Evolutionary conservation across 2,113 vertebrate genomes (phyloP), one percentile per base, ranked within the genome.

Genomic region (Pelmatolapia mariae): DNA sequence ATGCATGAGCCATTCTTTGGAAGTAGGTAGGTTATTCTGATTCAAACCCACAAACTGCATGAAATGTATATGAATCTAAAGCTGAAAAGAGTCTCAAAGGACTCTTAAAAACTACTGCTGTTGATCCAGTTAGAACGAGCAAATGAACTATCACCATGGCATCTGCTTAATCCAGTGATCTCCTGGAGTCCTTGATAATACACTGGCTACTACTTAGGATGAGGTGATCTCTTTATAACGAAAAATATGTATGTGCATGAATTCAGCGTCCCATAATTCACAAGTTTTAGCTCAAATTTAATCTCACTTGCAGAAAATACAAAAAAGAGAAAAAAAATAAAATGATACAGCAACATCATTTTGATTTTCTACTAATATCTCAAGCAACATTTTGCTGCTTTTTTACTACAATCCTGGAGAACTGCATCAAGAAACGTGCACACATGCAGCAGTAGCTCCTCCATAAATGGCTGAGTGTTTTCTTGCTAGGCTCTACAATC

Each of bases 151-250:
- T 76, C 3, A 31, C 4, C 24, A 19, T 19, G 4, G 15, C 10
- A 50, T 0, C 0, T 31, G 40, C 22, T 13, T 71, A 71, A 71
- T 43, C n/a, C n/a, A 43, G 66, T 16, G 36, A 43, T 43, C 66
- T 10, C n/a, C n/a, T 1, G n/a, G n/a, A 71, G 68, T 45, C 26
- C 13, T 45, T 73, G 22, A 29, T 26, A 73, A 45, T 29, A 1
- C 15, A 47, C 15, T 18, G 22, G 40, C 40, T 73, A 18, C 13
- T 45, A 45, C 22, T 73, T 45, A 45, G 0, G 4, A 73, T 73
- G 15, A 73, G 22, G 8, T 29, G 5, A 43, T 3, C 68, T 18
- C 40, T 68, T 73, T 73, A 45, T 43, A 71, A 43, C 45, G 38
- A 26, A 73, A 73, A 73, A 1, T 0, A 73, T 29, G 36, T 43